Conservation (phyloP, 2,888 invertebrate genomes). For the Stenchaetothrips biformis region DNA sequence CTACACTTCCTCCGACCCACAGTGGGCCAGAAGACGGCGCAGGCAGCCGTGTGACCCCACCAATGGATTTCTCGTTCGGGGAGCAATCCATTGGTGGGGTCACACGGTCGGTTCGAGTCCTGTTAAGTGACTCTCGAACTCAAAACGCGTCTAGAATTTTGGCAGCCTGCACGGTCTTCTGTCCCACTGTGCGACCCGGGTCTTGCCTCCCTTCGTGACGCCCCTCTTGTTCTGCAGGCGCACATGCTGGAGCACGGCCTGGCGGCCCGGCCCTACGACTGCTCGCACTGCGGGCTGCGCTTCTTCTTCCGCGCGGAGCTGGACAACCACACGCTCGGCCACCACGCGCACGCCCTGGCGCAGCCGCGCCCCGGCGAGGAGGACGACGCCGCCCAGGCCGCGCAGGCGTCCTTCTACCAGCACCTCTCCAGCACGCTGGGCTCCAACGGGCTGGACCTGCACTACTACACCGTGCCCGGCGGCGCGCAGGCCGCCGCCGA, state of each 20-base stretch:
- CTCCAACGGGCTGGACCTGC: constrained; percentile 36
- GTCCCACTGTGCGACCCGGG: too few species aligned
- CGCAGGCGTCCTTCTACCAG: constrained; percentile 51
- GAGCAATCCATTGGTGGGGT: too few species aligned
- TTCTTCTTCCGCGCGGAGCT: constrained; percentile 90
- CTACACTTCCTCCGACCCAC: too few species aligned
- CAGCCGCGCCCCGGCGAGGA: constrained; percentile 28
- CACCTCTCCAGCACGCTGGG: constrained; percentile 44
- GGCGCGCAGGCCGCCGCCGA: constrained; percentile 40
- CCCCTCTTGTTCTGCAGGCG: constrained; percentile 50
- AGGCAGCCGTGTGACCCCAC: too few species aligned
- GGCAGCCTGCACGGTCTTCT: too few species aligned
- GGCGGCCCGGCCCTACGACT: constrained; percentile 78
- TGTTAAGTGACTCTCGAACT: too few species aligned
- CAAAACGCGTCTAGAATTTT: too few species aligned
- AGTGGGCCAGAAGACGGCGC: too few species aligned
- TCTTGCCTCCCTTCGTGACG: not conserved
- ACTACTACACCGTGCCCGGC: constrained; percentile 35
- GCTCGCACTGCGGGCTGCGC: constrained; percentile 72
- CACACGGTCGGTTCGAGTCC: too few species aligned
- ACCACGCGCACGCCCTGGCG: constrained; percentile 37
- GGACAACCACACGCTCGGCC: constrained; percentile 66
- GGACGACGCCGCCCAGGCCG: constrained; percentile 47
- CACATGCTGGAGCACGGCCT: constrained; percentile 80
- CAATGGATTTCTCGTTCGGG: too few species aligned